phyloP scores from a whole-genome alignment of 2,113 vertebrate genomes.

The Puntigrus tetrazona region DNA sequence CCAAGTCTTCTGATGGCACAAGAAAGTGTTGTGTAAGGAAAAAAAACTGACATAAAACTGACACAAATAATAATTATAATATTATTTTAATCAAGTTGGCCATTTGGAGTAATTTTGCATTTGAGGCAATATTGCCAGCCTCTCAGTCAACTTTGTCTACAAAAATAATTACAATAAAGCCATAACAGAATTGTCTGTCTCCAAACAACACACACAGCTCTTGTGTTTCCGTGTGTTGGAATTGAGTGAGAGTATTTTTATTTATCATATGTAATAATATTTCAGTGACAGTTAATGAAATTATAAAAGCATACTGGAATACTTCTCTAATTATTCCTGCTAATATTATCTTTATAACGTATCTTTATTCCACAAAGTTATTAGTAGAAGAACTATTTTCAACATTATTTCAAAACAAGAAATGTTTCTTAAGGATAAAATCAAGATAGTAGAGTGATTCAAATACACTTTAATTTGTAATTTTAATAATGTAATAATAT shows the following conservation, averaged over 20 bases:
- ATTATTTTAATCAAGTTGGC: too few species aligned
- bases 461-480: not conserved
- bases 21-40: not conserved
- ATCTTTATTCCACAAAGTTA: not conserved
- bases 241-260: not conserved
- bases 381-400: not conserved
- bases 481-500: not conserved
- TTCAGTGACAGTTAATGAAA: not conserved
- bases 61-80: too few species aligned
- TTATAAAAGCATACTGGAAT: not conserved
- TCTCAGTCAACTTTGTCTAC: too few species aligned
- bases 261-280: not conserved
- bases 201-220: not conserved
- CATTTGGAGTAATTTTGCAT: not conserved
- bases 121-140: not conserved
- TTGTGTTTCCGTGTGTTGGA: not conserved
- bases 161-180: not conserved
- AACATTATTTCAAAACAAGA: not conserved
- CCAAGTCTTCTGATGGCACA: not conserved
- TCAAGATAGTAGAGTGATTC: not conserved
- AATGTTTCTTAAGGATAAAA: not conserved
- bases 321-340: not conserved
- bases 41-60: too few species aligned
- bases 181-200: not conserved
- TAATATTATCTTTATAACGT: not conserved